phyloP scores from a whole-genome alignment of 37 sponge, comb jelly and placozoan genomes.

The Crambe crambe region DNA sequence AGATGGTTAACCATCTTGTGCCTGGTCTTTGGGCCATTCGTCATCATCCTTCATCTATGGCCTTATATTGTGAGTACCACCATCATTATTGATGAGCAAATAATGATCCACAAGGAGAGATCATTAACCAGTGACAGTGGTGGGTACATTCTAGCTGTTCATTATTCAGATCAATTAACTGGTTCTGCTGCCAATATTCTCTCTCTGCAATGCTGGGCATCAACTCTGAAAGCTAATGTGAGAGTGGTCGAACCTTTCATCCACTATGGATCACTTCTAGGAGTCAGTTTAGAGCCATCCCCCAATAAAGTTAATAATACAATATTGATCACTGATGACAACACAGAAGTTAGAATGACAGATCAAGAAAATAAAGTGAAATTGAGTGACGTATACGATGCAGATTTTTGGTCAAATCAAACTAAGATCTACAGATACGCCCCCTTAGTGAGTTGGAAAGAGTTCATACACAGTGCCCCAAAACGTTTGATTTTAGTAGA shows the following conservation, averaged over 20 bases:
- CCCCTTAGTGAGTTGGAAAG: neutral
- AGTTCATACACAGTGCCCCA: neutral
- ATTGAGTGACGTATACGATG: neutral
- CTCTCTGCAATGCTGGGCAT: neutral
- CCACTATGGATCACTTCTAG: neutral
- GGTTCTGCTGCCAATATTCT: neutral
- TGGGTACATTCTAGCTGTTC: neutral
- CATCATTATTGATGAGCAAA: neutral
- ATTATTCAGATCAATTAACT: neutral
- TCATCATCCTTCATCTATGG: too few relatives aligned
- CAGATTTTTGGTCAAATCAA: neutral
- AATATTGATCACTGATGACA: neutral
- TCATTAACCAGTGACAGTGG: neutral
- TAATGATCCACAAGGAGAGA: neutral
- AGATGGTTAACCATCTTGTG: too few relatives aligned
- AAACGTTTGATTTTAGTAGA: neutral
- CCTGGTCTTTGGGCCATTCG: too few relatives aligned
- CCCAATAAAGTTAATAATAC: neutral
- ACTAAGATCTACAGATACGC: neutral
- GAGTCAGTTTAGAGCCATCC: neutral
- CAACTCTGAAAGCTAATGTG: neutral
- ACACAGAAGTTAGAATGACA: neutral
- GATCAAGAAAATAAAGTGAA: neutral
- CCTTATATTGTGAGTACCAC: too few relatives aligned
- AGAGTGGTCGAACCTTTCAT: neutral